phyloP scores from a whole-genome alignment of 2,888 invertebrate species.

The Cheilosia scutellata region DNA sequence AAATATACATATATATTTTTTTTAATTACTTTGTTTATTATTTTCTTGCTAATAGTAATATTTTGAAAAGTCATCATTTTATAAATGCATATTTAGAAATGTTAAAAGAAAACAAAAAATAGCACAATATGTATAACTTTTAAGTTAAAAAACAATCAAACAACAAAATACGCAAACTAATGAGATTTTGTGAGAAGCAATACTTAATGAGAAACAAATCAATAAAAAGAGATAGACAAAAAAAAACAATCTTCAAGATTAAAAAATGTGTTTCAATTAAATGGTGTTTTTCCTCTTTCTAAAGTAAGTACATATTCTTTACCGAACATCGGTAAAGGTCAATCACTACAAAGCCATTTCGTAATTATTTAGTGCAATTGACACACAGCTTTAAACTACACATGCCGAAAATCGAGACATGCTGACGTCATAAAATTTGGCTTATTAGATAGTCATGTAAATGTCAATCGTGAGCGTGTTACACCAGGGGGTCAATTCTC shows the following conservation, averaged over 20 bases:
- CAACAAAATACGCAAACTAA: conserved; percentile 78
- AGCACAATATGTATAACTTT: conserved; percentile 82
- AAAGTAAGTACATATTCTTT: not conserved
- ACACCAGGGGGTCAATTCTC: no score
- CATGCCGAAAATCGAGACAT: no score
- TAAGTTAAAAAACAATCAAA: conserved; percentile 81
- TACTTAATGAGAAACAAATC: conserved; percentile 70
- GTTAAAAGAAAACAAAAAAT: conserved; percentile 64
- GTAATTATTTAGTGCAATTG: no score
- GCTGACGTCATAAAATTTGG: no score
- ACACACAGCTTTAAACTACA: no score
- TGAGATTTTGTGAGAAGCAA: conserved; percentile 75
- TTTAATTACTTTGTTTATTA: conserved; percentile 42
- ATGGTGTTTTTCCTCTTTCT: not conserved
- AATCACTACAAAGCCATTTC: no score
- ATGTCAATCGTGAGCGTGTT: no score
- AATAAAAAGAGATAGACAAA: conserved; percentile 66
- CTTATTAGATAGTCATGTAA: no score
- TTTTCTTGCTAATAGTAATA: conserved; percentile 67
- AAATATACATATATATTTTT: conserved; percentile 35
- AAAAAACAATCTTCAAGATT: conserved; percentile 74
- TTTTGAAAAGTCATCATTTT: conserved; percentile 71
- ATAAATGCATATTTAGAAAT: conserved; percentile 56
- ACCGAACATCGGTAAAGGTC: no score
- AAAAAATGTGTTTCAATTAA: conserved; percentile 14